phyloP scores from a whole-genome alignment of 2,797 vertebrate genomes.

The Oryzias sinensis region DNA sequence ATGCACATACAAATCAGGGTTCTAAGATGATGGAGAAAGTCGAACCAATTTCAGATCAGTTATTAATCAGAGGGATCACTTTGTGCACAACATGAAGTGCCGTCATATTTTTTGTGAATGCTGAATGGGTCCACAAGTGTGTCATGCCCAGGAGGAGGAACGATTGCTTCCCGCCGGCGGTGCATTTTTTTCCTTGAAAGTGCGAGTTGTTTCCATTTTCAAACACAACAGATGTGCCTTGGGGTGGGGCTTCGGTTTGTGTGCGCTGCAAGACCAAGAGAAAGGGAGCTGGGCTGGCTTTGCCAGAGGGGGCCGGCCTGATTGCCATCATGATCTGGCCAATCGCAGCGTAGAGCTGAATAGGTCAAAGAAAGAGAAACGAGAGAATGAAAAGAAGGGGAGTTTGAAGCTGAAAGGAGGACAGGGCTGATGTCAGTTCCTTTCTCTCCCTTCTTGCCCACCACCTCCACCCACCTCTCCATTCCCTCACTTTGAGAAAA shows the following conservation, averaged over 20 bases:
- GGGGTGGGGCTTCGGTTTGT: conserved; percentile 44
- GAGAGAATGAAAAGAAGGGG: conserved; percentile 60
- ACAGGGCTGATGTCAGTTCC: conserved; percentile 81
- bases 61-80: background rate
- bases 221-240: conserved; percentile 46
- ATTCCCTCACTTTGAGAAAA: conserved; percentile 68
- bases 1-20: conserved; percentile 1
- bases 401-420: conserved; percentile 59
- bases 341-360: conserved; percentile 73
- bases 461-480: conserved; percentile 42
- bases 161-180: conserved; percentile 6
- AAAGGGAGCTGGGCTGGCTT: conserved; percentile 52
- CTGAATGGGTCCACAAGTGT: conserved; percentile 3
- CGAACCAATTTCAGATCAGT: background rate
- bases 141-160: background rate
- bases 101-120: background rate
- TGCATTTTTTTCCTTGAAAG: conserved; percentile 40
- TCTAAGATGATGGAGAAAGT: background rate
- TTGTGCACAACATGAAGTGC: too few species aligned
- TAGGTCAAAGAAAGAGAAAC: conserved; percentile 72
- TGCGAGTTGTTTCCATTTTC: conserved; percentile 53
- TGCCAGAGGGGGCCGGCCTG: conserved; percentile 70
- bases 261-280: conserved; percentile 32
- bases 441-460: conserved; percentile 54
- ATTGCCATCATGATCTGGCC: conserved; percentile 80